phyloP scores from a whole-genome alignment of 2,113 vertebrate genomes.

The Oncorhynchus masou region DNA sequence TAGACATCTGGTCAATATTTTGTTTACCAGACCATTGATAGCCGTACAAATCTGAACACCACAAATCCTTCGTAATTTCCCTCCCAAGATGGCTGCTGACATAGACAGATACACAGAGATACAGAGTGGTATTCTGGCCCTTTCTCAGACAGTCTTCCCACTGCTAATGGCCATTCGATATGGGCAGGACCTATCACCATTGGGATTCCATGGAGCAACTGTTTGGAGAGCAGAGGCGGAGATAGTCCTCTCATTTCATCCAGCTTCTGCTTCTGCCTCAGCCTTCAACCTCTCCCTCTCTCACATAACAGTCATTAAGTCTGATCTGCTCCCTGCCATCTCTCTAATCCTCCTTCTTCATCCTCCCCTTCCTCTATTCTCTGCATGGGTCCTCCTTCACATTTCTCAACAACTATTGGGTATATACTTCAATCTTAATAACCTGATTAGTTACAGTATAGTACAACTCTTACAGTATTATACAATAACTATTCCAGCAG shows the following conservation, averaged over 20 bases:
- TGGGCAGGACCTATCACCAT: neutral
- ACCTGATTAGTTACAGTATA: neutral
- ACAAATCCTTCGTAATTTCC: neutral
- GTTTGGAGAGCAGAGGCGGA: neutral
- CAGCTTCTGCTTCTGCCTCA: neutral
- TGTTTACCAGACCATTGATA: neutral
- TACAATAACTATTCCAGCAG: neutral
- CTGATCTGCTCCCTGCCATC: neutral
- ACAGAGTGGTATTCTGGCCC: neutral
- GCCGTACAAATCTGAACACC: neutral
- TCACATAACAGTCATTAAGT: neutral
- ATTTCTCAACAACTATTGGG: neutral
- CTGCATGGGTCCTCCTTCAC: neutral
- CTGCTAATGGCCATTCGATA: conserved; percentile 4
- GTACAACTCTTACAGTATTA: neutral
- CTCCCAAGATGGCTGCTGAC: neutral
- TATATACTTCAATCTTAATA: neutral
- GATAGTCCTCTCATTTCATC: conserved; percentile 4
- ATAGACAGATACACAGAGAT: neutral
- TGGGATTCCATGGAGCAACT: conserved; percentile 10
- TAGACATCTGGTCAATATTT: too few relatives aligned
- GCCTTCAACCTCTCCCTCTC: neutral
- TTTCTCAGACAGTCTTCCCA: neutral
- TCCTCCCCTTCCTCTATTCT: conserved; percentile 2
- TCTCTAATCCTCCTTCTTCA: neutral